Evolutionary conservation across 1,140 invertebrate species (phyloP), one percentile per base, ranked within the genome.

Genomic region (Aphidius ervi): DNA sequence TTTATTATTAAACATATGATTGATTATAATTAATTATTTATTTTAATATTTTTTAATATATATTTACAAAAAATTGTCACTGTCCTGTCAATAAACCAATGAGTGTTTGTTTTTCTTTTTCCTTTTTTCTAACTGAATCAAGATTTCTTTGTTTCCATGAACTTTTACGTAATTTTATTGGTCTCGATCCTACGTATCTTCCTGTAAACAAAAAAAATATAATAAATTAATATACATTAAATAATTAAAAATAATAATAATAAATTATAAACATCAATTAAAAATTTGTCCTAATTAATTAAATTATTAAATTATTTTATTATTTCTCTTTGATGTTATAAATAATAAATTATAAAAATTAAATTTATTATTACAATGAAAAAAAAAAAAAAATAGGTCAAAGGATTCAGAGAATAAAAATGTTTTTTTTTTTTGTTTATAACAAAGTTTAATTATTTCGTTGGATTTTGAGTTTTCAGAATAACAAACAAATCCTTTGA

Each of bases 161-260:
- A 73, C 95, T 98, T 81, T 99, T 99, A 4, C 97, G 79, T 41
- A 99, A 79, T 77, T 99, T 99, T 58, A 99, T 99, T 2, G 97
- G 97, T 37, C 97, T 83, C 71, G 96, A 98, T 16, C 97, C 97
- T 3, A 99, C 97, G 75, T 99, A 99, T 46, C 91, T 85, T 58
- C 93, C 91, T 92, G 74, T 42, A 83, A 82, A 59, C 65, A 70
- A 72, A 63, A 64, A 62, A 66, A 45, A 69, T 43, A 46, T 10
- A 59, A 53, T 52, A 42, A 37, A 50, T 58, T 40, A 23, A 37
- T 3, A 16, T 52, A 9, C 37, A 31, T 23, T 52, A 31, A 31
- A 31, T 2, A 31, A 31, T 54, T 16, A 41, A 40, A 31, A 46
- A 48, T 56, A 7, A 56, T 54, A 55, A 3, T 53, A 56, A 61